Base-by-base conservation (phyloP, 92 coral and sea anemone genomes). In the Actinernus sp. region DNA sequence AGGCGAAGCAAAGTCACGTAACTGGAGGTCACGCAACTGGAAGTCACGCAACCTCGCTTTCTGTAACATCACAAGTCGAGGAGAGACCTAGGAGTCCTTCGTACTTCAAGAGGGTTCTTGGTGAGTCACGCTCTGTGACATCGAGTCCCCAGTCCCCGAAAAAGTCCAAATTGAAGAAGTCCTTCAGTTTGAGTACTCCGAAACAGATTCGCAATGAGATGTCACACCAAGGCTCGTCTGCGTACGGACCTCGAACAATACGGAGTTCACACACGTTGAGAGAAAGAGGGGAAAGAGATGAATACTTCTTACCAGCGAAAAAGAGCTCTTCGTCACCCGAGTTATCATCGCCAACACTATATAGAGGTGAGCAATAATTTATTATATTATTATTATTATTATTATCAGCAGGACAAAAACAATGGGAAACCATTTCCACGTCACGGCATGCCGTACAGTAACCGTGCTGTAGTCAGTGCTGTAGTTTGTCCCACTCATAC, bases 321-420 rank as follows among this genome's bases (percentile, higher is more conserved):
- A 90, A 85, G 68, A 80, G 96, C 38, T 71, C 96, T 2, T 90
- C 96, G 8, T 90, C 96, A 22, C 96, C 96, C 3, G 96, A 90
- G 52, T 23, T 90, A 21, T 74, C 86, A 5, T 90, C 92, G 24
- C 96, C 96, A 4, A 76, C 96, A 11, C 25, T 68, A 4, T 54
- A 68, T 40, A 74, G 76, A 90, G 92, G 96, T 90, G 12, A 28
- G 47, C 58, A 12, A n/a, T n/a, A n/a, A n/a, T n/a, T n/a, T n/a
- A n/a, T n/a, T n/a, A n/a, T n/a, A n/a, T n/a, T n/a, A n/a, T n/a
- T n/a, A n/a, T n/a, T n/a, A n/a, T n/a, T n/a, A n/a, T n/a, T n/a
- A n/a, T n/a, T n/a, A n/a, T n/a, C n/a, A n/a, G n/a, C n/a, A n/a
- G n/a, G n/a, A n/a, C n/a, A n/a, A n/a, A n/a, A n/a, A n/a, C n/a